Conservation (phyloP, 2,797 vertebrate genomes). For the Amniataba percoides region DNA sequence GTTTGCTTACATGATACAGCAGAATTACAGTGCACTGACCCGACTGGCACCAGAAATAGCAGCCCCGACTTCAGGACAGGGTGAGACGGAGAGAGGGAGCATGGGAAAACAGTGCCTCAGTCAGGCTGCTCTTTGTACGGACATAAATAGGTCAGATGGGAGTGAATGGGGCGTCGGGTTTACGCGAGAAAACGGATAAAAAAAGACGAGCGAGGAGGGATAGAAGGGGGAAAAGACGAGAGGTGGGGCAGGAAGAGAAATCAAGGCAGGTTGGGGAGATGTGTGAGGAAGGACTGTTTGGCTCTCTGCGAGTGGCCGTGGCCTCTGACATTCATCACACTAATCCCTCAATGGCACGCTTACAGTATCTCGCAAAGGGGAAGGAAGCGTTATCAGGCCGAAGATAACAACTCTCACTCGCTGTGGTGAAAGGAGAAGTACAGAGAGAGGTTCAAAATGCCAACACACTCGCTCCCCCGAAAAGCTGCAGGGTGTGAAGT, state of each 20-base stretch:
- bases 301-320: conserved; percentile 16
- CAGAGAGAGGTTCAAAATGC: background rate
- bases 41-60: conserved; percentile 66
- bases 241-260: background rate
- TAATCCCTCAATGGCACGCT: conserved; percentile 45
- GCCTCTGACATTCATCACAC: conserved; percentile 55
- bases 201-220: background rate
- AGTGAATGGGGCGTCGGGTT: conserved; percentile 20
- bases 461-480: conserved; percentile 1
- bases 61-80: conserved; percentile 30
- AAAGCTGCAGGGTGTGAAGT: conserved; percentile 14
- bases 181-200: conserved; percentile 30
- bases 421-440: background rate
- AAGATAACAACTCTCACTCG: conserved; percentile 40
- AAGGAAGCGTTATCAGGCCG: conserved; percentile 26
- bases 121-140: conserved; percentile 32
- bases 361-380: conserved; percentile 22
- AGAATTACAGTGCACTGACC: conserved; percentile 68
- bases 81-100: conserved; percentile 47
- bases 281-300: conserved; percentile 24
- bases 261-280: conserved; percentile 10
- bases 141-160: conserved; percentile 34
- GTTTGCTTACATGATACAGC: conserved; percentile 77
- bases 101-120: conserved; percentile 62
- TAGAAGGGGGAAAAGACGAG: conserved; percentile 3